These are phyloP conservation scores for Bombus ignitus DNA, from an alignment of 1,140 invertebrate species.

Conservation along the genomic window DNA sequence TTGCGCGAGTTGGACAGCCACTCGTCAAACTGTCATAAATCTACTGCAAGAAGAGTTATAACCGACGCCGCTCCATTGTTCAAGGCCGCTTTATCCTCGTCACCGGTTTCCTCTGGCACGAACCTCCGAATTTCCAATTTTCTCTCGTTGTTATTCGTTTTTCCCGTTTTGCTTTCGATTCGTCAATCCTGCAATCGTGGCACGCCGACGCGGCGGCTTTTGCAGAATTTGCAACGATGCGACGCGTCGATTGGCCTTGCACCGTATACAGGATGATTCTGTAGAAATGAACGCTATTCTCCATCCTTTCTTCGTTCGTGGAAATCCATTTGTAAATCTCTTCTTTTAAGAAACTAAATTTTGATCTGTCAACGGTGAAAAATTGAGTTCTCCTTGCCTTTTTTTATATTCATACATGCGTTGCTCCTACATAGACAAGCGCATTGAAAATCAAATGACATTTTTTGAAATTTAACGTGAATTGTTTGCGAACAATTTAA, in stretches of 20 bases:
- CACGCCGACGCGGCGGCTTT: conserved; percentile 12
- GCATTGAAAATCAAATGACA: not conserved
- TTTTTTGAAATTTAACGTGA: not conserved
- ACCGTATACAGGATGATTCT: conserved; percentile 29
- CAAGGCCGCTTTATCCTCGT: conserved; percentile 31
- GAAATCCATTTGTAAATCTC: conserved; percentile 3
- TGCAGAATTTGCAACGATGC: conserved; percentile 33
- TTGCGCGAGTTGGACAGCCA: not conserved
- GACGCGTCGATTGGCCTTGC: not conserved
- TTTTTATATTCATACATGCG: not conserved
- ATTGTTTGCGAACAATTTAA: not conserved
- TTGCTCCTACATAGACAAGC: not conserved
- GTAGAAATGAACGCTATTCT: not conserved
- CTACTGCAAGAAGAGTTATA: conserved; percentile 26
- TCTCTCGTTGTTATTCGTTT: conserved; percentile 14
- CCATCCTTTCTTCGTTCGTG: no score
- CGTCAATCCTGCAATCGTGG: conserved; percentile 34
- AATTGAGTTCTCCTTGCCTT: not conserved
- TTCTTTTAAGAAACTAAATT: conserved; percentile 15
- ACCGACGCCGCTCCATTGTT: not conserved
- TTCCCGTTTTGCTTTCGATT: not conserved
- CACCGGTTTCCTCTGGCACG: conserved; percentile 28
- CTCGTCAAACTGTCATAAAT: conserved; percentile 46
- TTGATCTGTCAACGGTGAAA: not conserved
- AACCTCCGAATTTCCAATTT: conserved; percentile 47